phyloP scores from a whole-genome alignment of 2,113 vertebrate genomes.

The Helogale parvula region DNA sequence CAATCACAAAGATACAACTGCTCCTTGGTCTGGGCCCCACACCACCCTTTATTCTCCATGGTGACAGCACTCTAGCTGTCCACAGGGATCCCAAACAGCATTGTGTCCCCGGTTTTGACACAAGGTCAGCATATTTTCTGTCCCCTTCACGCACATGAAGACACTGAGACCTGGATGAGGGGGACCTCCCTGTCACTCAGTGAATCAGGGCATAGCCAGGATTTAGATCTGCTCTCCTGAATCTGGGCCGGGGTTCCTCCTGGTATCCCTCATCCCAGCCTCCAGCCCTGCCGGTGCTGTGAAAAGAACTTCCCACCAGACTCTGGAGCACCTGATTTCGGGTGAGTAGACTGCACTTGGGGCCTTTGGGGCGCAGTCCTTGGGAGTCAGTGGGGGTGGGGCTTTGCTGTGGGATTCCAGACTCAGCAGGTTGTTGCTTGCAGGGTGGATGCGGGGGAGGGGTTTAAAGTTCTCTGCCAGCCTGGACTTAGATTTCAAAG shows the following conservation, averaged over 20 bases:
- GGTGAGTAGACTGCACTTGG: too few species aligned
- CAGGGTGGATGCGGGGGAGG: fast-evolving
- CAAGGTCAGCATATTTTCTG: neutral
- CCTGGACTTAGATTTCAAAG: neutral
- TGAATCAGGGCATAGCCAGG: neutral
- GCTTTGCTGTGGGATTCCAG: neutral
- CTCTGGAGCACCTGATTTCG: too few species aligned
- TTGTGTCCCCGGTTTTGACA: neutral
- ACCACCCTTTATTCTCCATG: neutral
- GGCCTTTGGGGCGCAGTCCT: neutral
- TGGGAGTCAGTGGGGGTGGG: neutral
- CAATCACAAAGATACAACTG: neutral
- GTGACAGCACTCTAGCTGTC: neutral
- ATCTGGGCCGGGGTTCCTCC: neutral
- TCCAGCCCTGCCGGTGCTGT: neutral
- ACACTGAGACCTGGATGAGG: neutral
- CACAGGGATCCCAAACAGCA: neutral
- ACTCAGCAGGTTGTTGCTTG: neutral
- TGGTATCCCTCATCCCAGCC: neutral
- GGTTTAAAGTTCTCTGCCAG: neutral
- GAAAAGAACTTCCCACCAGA: neutral
- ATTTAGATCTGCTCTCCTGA: neutral
- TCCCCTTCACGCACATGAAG: neutral
- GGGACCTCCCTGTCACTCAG: neutral
- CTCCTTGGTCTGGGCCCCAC: neutral